phyloP scores from a whole-genome alignment of 2,797 vertebrate species.

The Lutra lutra region DNA sequence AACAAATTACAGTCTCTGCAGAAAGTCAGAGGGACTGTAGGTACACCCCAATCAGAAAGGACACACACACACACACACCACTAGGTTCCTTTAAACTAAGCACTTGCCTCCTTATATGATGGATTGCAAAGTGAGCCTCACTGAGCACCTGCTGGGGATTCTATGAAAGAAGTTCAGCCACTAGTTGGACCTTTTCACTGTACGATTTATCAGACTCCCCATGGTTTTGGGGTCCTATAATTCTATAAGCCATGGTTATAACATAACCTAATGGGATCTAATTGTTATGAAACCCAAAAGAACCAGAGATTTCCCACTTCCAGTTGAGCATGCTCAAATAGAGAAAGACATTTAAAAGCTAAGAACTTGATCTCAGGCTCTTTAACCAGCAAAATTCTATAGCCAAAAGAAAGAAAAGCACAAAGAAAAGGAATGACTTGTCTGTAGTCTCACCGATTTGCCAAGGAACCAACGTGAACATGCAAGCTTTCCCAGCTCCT shows the following conservation, averaged over 20 bases:
- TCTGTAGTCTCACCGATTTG: constrained; percentile 37
- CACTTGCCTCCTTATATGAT: not conserved
- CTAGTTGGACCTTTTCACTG: constrained; percentile 18
- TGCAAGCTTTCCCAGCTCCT: not conserved
- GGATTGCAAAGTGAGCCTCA: not conserved
- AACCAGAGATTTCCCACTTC: not conserved
- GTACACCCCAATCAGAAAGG: not conserved
- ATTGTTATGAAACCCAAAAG: constrained; percentile 42
- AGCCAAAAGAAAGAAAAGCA: constrained; percentile 51
- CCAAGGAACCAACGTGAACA: not conserved
- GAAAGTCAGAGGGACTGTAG: not conserved
- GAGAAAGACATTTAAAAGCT: constrained; percentile 29
- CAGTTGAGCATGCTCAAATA: constrained; percentile 7
- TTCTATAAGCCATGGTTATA: not conserved
- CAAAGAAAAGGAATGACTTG: constrained; percentile 47
- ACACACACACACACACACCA: not conserved
- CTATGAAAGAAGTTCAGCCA: constrained; percentile 16
- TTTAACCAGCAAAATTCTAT: constrained; percentile 24
- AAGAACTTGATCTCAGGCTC: not conserved
- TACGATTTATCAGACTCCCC: not conserved
- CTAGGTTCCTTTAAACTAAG: not conserved
- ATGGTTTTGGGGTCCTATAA: not conserved
- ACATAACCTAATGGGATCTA: not conserved
- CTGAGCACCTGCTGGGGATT: not conserved
- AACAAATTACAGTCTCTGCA: not conserved